Base-by-base conservation (phyloP, 2,113 vertebrate genomes). In the Mormyrus iriodes region DNA sequence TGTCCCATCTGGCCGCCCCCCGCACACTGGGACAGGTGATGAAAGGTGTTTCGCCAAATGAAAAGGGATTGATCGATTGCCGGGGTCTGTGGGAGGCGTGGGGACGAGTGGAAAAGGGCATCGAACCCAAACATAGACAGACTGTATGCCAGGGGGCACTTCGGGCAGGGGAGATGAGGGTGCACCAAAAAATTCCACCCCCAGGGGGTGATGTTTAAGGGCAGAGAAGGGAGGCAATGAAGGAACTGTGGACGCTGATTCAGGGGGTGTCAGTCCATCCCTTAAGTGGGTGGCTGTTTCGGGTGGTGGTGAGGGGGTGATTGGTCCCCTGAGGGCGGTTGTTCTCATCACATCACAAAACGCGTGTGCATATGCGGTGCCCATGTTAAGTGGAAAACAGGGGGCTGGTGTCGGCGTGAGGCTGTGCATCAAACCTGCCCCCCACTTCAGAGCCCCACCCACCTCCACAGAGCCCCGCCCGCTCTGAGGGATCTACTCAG, bases 401-500 rank as follows among this genome's bases (percentile, higher is more conserved):
- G 7, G 55, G 53, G 5, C 19, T 55, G 19, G 2, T 1, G 5
- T 21, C 2, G 9, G 24, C 24, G 10, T 27, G 58, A n/a, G 17
- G 84, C 79, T 85, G 46, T 44, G 65, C 55, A 89, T 86, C 42
- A 89, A 69, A 49, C 53, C 53, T 21, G 15, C 48, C 82, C 65
- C 27, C 1, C 88, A 35, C 76, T 2, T 31, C 4, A 12, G n/a
- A 39, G 27, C 42, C 52, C 10, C 19, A 65, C 88, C 61, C 61
- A n/a, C 15, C 88, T 82, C 65, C 13, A 44, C 27, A 44, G 73
- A 69, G 39, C 51, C 49, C 6, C n/a, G 35, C n/a, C 61, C 24
- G n/a, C 88, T 85, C 82, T 7, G 52, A 85, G 44, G 88, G 85
- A 89, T 49, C 84, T 39, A 44, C 46, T 89, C 52, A 65, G 84